Base-by-base conservation (phyloP, 2,113 vertebrate genomes). In the Xenopus laevis region DNA sequence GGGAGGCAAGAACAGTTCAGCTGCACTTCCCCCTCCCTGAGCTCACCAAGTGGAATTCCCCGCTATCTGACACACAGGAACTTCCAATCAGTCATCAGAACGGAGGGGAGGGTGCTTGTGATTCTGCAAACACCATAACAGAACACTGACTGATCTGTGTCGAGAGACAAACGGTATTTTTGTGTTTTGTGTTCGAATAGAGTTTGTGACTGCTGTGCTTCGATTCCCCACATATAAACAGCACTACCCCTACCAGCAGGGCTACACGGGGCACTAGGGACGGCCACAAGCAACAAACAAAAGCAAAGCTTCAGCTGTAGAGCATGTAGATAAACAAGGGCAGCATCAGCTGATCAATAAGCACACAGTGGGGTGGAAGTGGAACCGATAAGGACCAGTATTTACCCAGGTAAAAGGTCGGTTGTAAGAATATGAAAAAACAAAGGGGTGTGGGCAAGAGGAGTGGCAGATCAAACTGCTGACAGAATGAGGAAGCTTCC, bases 1-100 rank as follows among this genome's bases (percentile, higher is more conserved):
- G 12, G 47, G 47, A 12, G 9, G 27, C 4, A 27, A 50, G 17
- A 4, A 71, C 11, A 50, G 21, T 52, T 23, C 8, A 15, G 18
- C 58, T 53, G 20, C 70, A 55, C 72, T 65, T 75, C 72, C 73
- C 73, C n/a, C 58, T 69, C 13, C 62, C 13, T 76, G 58, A 76
- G 58, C 73, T 65, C 15, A 53, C n/a, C 60, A 63, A 18, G 30
- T 76, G 73, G 73, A 76, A 76, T 76, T 76, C 58, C 73, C 73
- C 73, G 10, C 7, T 52, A 23, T 18, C 58, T 76, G 58, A 76
- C 66, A 76, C 30, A 72, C 23, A 69, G 73, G 73, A 76, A 76
- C 65, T 76, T 76, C 73, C 73, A 58, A 46, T 76, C 58, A 76
- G 57, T 74, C 72, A 74, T 40, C 65, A 8, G 30, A 27, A n/a